These are phyloP conservation scores for Drosophila carrolli DNA, from an alignment of 1,140 invertebrate genomes.

Conservation along the genomic window DNA sequence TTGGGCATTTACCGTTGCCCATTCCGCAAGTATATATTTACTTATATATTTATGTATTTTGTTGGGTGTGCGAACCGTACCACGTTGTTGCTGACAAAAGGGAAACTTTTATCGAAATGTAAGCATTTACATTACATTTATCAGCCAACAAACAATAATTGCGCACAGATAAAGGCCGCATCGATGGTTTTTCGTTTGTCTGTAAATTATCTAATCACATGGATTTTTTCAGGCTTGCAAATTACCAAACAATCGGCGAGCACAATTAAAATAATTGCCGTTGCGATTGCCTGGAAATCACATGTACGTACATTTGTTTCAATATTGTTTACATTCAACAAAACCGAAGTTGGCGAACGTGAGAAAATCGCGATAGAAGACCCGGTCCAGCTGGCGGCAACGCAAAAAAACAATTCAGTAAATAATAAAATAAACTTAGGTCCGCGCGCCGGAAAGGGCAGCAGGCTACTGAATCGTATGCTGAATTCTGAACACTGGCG, in stretches of 20 bases:
- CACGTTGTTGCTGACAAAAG: conserved; percentile 21
- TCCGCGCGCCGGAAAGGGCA: conserved; percentile 63
- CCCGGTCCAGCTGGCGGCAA: conserved; percentile 18
- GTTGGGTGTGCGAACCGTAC: conserved; percentile 10
- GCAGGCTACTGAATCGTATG: conserved; percentile 45
- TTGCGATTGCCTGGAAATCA: conserved; percentile 4
- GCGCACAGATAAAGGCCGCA: conserved; percentile 28
- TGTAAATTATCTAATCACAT: conserved; percentile 75
- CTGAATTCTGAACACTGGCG: conserved; percentile 28
- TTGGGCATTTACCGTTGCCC: conserved; percentile 25
- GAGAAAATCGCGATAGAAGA: conserved; percentile 36
- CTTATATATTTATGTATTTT: not conserved
- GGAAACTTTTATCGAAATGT: conserved; percentile 14
- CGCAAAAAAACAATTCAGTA: conserved; percentile 17
- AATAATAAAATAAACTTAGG: conserved; percentile 51
- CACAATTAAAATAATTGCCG: conserved; percentile 39
- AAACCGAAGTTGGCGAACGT: conserved; percentile 33
- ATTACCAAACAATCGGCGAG: conserved; percentile 38
- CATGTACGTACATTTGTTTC: conserved; percentile 39
- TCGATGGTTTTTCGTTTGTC: conserved; percentile 40
- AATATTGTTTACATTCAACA: conserved; percentile 61
- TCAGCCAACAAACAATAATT: conserved; percentile 29
- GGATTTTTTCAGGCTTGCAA: conserved; percentile 47
- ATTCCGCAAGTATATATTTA: not conserved
- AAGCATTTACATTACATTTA: conserved; percentile 31